phyloP scores from a whole-genome alignment of 2,797 vertebrate species.

The Potorous gilbertii region DNA sequence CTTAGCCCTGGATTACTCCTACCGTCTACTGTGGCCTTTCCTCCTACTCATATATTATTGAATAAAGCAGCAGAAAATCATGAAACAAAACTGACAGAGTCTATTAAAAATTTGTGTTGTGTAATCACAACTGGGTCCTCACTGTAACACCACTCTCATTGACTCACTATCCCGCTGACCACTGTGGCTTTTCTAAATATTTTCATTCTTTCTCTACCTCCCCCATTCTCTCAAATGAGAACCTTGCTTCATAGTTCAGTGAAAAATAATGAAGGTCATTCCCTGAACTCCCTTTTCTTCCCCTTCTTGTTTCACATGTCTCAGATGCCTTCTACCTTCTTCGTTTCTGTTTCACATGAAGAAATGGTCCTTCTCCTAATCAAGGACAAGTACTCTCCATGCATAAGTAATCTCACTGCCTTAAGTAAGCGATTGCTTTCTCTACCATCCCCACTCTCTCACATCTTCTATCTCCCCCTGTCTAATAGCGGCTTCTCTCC shows the following conservation, averaged over 20 bases:
- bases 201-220: not conserved
- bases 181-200: not conserved
- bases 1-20: not conserved
- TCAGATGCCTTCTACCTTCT: not conserved
- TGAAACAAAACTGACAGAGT: not conserved
- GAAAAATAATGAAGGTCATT: not conserved
- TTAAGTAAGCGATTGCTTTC: not conserved
- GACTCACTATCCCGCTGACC: not conserved
- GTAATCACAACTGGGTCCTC: not conserved
- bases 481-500: not conserved
- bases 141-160: not conserved
- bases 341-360: not conserved
- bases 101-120: not conserved
- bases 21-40: not conserved
- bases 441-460: not conserved
- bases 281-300: not conserved
- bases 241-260: too few relatives aligned
- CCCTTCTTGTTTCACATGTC: not conserved
- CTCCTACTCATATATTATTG: not conserved
- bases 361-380: not conserved
- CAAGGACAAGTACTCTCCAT: not conserved
- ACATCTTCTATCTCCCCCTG: not conserved
- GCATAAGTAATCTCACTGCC: not conserved
- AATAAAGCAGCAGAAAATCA: not conserved
- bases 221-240: not conserved